phyloP scores from a whole-genome alignment of 2,113 vertebrate species.

The Ploceus nigricollis region DNA sequence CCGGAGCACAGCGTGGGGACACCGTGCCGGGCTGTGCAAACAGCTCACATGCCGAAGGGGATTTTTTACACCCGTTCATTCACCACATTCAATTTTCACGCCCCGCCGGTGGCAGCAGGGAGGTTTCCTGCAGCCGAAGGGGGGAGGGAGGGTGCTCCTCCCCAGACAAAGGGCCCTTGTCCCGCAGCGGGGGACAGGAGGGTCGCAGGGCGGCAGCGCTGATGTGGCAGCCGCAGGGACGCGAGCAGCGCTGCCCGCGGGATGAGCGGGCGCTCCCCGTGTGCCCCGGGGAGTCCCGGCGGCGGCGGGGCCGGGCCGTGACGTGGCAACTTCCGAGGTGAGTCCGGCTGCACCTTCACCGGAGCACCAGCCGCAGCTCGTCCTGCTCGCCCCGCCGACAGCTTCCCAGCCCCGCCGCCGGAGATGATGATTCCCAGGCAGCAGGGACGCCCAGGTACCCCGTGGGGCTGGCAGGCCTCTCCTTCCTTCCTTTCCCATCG shows the following conservation, averaged over 20 bases:
- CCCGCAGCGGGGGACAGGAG: neutral
- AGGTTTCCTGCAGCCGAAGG: neutral
- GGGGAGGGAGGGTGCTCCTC: neutral
- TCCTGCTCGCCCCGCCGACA: neutral
- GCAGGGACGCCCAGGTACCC: slow-evolving; percentile 10
- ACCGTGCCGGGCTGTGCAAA: accelerated
- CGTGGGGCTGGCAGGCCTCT: neutral
- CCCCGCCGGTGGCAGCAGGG: neutral
- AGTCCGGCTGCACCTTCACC: neutral
- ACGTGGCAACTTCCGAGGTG: slow-evolving; percentile 49
- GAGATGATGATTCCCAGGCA: neutral
- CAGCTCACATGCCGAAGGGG: neutral
- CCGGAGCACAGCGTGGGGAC: accelerated
- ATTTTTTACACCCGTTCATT: neutral
- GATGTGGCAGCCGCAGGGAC: neutral
- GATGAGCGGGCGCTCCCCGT: neutral
- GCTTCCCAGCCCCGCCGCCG: neutral
- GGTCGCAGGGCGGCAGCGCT: neutral
- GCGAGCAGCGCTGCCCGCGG: neutral
- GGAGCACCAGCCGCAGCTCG: neutral
- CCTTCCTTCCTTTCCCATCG: accelerated
- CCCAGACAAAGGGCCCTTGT: slow-evolving; percentile 17
- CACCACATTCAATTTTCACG: accelerated
- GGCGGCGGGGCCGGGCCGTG: neutral
- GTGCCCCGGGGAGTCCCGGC: neutral